A percentile compares a stretch with the other conserved stretches of the same genome.
Conservation (phyloP, 2,888 invertebrate species). For the Xestia sexstrigata region DNA sequence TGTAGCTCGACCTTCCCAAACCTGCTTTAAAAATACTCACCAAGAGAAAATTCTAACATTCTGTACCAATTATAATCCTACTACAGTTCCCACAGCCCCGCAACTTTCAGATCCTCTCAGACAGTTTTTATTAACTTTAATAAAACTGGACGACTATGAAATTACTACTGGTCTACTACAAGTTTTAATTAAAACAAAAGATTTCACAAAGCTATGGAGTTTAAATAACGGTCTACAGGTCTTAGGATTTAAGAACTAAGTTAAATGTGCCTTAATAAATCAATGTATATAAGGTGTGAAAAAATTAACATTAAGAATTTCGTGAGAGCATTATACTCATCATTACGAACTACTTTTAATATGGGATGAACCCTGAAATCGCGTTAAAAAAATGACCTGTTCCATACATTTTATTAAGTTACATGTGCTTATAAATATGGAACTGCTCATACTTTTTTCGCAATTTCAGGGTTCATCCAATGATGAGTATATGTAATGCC, state of each 20-base stretch:
- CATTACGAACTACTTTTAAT: no score
- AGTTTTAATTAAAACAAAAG: slow-evolving; percentile 53
- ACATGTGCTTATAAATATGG: no score
- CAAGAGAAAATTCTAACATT: slow-evolving; percentile 5
- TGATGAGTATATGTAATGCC: no score
- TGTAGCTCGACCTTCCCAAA: background rate
- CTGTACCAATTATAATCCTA: slow-evolving; percentile 34
- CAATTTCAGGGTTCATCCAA: no score
- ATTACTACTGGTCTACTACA: slow-evolving; percentile 29
- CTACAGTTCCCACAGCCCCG: slow-evolving; percentile 18
- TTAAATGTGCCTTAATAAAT: background rate
- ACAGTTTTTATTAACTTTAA: slow-evolving; percentile 46
- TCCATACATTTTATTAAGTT: no score
- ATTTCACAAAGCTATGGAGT: slow-evolving; percentile 1
- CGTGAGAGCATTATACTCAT: no score
- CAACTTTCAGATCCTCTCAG: slow-evolving; percentile 36
- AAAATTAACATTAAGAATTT: no score
- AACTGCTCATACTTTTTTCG: no score
- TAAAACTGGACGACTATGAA: slow-evolving; percentile 30
- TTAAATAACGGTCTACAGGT: slow-evolving; percentile 10
- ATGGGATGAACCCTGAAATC: no score
- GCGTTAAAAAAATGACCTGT: no score
- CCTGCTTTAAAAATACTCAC: slow-evolving; percentile 3
- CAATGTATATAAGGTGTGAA: no score
- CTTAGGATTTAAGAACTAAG: background rate